Conservation (phyloP, 2,797 vertebrate genomes). For the Hippocampus kuda region DNA sequence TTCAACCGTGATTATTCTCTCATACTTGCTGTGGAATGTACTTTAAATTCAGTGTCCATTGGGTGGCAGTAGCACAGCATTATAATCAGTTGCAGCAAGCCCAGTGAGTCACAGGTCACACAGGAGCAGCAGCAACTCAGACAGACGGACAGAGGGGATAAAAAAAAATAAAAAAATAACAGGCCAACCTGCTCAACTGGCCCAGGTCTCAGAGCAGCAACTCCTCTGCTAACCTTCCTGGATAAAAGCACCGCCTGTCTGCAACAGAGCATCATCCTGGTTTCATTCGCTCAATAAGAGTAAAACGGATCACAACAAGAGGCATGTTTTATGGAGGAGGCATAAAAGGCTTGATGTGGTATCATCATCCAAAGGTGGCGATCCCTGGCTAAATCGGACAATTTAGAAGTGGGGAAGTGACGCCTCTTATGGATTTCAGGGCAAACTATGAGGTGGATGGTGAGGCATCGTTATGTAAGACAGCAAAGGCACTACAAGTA, state of each 20-base stretch:
- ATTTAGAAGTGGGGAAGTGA: constrained; percentile 36
- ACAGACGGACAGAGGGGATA: constrained; percentile 42
- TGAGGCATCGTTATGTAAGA: constrained; percentile 49
- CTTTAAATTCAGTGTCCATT: constrained; percentile 24
- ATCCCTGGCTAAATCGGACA: constrained; percentile 37
- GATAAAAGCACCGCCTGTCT: constrained; percentile 33
- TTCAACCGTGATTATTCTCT: not conserved
- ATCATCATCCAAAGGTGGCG: constrained; percentile 36
- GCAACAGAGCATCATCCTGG: constrained; percentile 34
- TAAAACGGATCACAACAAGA: constrained; percentile 27
- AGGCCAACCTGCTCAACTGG: constrained; percentile 49
- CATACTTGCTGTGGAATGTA: not conserved
- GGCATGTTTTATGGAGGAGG: not conserved
- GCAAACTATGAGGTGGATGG: constrained; percentile 38
- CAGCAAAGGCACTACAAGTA: constrained; percentile 37
- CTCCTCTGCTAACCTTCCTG: constrained; percentile 41
- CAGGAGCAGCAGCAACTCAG: constrained; percentile 46
- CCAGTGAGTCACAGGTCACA: constrained; percentile 45
- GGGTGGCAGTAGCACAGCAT: constrained; percentile 57
- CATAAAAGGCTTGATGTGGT: constrained; percentile 36
- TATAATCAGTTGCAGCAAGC: constrained; percentile 13
- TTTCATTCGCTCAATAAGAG: constrained; percentile 41
- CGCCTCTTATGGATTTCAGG: constrained; percentile 36
- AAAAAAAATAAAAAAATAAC: constrained; percentile 22
- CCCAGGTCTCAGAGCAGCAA: constrained; percentile 38